Evolutionary conservation across 2,888 invertebrate species (phyloP).

Genomic region (Tenthredo distinguenda): DNA sequence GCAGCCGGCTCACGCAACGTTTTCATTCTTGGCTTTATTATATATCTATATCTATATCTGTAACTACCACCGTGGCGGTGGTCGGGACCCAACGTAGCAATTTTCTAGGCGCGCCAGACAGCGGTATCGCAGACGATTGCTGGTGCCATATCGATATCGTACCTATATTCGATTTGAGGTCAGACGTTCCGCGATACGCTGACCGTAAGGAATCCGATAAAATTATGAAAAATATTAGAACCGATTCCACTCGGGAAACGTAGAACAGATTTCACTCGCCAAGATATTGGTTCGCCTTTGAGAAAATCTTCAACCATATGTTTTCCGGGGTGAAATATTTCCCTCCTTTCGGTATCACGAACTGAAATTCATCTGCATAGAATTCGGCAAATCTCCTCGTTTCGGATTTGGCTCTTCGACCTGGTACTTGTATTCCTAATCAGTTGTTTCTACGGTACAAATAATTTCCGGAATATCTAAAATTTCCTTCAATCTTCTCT

Average conservation of each 20-base stretch:
- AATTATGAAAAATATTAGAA: slow-evolving; percentile 29
- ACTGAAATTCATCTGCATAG: too few species aligned
- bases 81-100: slow-evolving; percentile 2
- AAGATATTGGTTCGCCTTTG: neutral
- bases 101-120: slow-evolving; percentile 29
- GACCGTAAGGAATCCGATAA: slow-evolving; percentile 27
- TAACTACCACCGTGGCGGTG: neutral
- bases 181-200: slow-evolving; percentile 18
- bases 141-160: slow-evolving; percentile 35
- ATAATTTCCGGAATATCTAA: too few species aligned
- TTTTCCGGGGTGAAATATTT: too few species aligned
- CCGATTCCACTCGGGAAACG: neutral
- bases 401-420: too few species aligned
- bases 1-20: slow-evolving; percentile 44
- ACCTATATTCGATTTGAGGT: slow-evolving; percentile 23
- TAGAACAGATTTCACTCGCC: neutral
- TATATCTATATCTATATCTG: neutral
- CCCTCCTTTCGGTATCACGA: too few species aligned
- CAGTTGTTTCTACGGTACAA: too few species aligned
- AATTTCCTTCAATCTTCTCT: too few species aligned
- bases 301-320: neutral
- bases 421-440: too few species aligned
- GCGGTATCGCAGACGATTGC: neutral
- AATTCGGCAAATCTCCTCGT: too few species aligned
- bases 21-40: neutral